Evolutionary conservation across 2,888 invertebrate species (phyloP), one percentile per base, ranked within the genome.

Genomic region (Ennomos fuscantarius): DNA sequence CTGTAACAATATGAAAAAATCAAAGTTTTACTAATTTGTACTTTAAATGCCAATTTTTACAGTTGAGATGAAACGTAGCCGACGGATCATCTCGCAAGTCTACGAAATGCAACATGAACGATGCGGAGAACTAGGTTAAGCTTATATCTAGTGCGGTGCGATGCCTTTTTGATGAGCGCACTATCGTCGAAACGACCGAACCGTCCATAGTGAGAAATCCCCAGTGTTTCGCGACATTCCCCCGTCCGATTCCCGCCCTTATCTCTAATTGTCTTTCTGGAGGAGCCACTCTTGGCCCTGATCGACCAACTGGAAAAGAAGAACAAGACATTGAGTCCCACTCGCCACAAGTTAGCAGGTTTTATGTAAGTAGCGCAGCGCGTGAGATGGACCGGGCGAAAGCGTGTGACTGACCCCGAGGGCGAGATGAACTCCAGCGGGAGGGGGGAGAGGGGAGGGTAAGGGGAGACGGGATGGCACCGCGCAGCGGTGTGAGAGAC

Each of bases 241-340:
- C 89, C 82, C 88, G 82, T 86, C 87, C 82, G 86, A 86, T 79
- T 83, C 89, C 89, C 86, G 83, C 87, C 87, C 86, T 78, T 86
- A 88, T 82, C 77, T 86, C 88, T 92, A 92, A 92, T 92, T 92
- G 89, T 92, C 92, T 92, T 92, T 92, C 91, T 88, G 92, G 88
- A 92, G 83, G 84, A 92, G 91, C 92, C 92, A 92, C 89, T 92
- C 92, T 90, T 91, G 90, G 84, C 90, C 92, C 91, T 92, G 92
- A 90, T 92, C 92, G 89, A 92, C 91, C 91, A 92, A 87, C 91
- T 92, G 91, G 87, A 92, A 92, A 91, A 92, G 90, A 92, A 91
- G 89, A 91, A 91, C 88, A 91, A 84, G 90, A 88, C 88, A 89
- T 91, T 86, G 84, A 90, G 88, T 89, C 90, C 89, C 89, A 84